Conservation (phyloP, 2,888 invertebrate genomes). For the Drosophila nigricruria region DNA sequence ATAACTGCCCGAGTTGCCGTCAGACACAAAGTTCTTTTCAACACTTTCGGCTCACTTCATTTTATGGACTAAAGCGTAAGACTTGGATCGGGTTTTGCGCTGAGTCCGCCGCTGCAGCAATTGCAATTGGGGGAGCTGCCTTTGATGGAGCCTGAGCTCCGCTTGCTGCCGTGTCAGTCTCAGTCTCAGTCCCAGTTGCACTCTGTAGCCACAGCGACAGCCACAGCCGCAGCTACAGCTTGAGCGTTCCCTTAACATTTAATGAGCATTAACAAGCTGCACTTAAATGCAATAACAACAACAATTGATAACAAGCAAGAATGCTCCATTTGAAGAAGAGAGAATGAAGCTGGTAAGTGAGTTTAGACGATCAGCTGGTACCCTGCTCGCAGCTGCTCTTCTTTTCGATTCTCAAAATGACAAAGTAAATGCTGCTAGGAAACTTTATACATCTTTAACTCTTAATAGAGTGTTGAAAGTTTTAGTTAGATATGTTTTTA, state of each 20-base stretch:
- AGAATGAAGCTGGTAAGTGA: slow-evolving; percentile 29
- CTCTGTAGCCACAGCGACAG: slow-evolving; percentile 7
- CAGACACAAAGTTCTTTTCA: slow-evolving; percentile 54
- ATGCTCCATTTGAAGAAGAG: slow-evolving; percentile 61
- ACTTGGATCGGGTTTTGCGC: slow-evolving; percentile 47
- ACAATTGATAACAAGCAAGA: slow-evolving; percentile 79
- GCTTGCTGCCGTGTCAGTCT: slow-evolving; percentile 29
- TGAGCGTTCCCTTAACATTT: slow-evolving; percentile 75
- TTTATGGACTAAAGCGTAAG: slow-evolving; percentile 66
- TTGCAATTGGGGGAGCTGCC: slow-evolving; percentile 55
- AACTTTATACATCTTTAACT: background rate
- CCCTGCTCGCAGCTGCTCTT: slow-evolving; percentile 20
- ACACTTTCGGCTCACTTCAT: slow-evolving; percentile 76
- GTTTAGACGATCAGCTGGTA: slow-evolving; percentile 41
- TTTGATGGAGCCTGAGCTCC: slow-evolving; percentile 35
- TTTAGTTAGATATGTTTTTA: too few species aligned
- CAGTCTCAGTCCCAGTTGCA: slow-evolving; percentile 9
- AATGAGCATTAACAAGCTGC: slow-evolving; percentile 82
- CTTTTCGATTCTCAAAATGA: slow-evolving; percentile 25
- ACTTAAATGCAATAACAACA: slow-evolving; percentile 81
- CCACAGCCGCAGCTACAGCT: slow-evolving; percentile 1
- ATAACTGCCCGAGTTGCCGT: slow-evolving; percentile 23
- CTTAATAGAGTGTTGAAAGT: too few species aligned
- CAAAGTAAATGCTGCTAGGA: background rate
- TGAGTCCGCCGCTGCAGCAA: slow-evolving; percentile 33